Percentiles rank a stretch among this genome's conserved stretches.
Conservation (phyloP, 35 echinoderm and acorn worm genomes). For the Heliocidaris erythrogramma region DNA sequence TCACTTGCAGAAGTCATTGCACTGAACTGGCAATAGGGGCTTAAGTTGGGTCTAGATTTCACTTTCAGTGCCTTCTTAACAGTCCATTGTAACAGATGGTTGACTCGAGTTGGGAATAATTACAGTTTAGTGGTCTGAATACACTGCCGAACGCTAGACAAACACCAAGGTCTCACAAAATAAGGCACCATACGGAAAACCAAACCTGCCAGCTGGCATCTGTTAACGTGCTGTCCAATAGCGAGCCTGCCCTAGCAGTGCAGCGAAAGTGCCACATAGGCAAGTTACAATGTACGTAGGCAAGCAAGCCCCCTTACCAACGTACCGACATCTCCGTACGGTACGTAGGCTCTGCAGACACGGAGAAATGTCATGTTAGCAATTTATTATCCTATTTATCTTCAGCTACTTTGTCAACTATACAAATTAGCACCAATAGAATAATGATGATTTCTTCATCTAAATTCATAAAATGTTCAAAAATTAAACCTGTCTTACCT, state of each 20-base stretch:
- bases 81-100: background rate
- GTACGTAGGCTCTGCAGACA: conserved; percentile 26
- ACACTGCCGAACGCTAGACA: background rate
- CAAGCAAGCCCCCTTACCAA: conserved; percentile 28
- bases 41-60: background rate
- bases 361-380: conserved; percentile 50
- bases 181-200: conserved; percentile 48
- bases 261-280: conserved; percentile 54
- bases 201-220: conserved; percentile 47
- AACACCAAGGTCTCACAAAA: background rate
- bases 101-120: background rate
- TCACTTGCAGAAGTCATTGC: background rate
- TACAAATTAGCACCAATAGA: background rate
- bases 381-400: conserved; percentile 36
- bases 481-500: conserved; percentile 25
- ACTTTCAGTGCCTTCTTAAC: background rate
- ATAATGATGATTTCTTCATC: conserved; percentile 36
- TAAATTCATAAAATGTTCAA: background rate
- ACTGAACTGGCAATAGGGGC: background rate
- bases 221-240: conserved; percentile 35
- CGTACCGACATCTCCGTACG: conserved; percentile 6
- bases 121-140: background rate
- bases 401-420: background rate
- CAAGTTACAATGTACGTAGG: conserved; percentile 51
- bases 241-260: conserved; percentile 7